These are phyloP conservation scores for Anas georgica DNA, from an alignment of 2,797 vertebrate genomes.

Conservation along the genomic window DNA sequence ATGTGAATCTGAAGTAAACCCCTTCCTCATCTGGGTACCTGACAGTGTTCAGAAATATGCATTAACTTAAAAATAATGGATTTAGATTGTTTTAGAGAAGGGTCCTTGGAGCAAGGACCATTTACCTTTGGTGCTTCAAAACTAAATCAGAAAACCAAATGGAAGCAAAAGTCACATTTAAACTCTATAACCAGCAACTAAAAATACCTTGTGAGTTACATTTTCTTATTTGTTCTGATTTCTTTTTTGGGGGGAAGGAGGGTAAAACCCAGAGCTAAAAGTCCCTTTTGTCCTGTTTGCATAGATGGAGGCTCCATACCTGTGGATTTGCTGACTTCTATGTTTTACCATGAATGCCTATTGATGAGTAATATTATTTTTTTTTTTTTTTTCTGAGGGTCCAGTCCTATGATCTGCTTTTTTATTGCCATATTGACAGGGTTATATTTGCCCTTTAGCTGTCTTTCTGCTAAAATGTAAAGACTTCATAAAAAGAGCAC, in stretches of 20 bases:
- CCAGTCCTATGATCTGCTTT: neutral
- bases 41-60: neutral
- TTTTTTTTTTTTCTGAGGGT: neutral
- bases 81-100: conserved; percentile 14
- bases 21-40: neutral
- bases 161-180: neutral
- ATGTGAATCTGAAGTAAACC: neutral
- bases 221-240: neutral
- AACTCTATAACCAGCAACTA: neutral
- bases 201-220: neutral
- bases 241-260: neutral
- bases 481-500: neutral
- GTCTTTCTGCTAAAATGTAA: neutral
- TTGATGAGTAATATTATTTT: neutral
- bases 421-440: neutral
- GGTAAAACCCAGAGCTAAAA: neutral
- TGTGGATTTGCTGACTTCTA: neutral
- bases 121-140: neutral
- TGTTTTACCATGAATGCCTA: neutral
- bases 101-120: neutral
- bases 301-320: neutral
- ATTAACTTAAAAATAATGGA: neutral
- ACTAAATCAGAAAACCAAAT: neutral
- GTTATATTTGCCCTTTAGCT: neutral
- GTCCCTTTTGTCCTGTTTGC: neutral